Evolutionary conservation across 2,888 invertebrate species (phyloP).

Genomic region (Eurois occulta): DNA sequence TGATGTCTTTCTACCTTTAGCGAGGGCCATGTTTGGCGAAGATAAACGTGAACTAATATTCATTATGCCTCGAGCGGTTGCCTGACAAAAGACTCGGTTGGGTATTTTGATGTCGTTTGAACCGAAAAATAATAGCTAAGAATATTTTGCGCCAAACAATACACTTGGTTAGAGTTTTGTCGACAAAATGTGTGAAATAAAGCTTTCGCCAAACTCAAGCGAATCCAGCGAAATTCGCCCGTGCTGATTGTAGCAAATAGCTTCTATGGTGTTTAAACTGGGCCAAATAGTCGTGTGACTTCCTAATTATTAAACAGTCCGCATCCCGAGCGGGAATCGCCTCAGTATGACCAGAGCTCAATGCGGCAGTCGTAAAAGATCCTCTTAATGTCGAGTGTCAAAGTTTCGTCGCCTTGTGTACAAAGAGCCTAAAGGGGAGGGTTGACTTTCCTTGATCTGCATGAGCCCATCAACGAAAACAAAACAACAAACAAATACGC

Average conservation of each 20-base stretch:
- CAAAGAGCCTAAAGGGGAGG: slow-evolving; percentile 24
- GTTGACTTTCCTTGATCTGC: slow-evolving; percentile 56
- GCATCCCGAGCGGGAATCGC: no score
- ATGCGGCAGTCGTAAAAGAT: slow-evolving; percentile 16
- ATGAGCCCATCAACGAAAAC: slow-evolving; percentile 58
- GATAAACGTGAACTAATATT: slow-evolving; percentile 54
- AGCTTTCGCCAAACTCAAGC: not conserved
- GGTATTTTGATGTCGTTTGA: slow-evolving; percentile 40
- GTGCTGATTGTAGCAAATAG: not conserved
- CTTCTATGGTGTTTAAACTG: not conserved
- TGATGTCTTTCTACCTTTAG: slow-evolving; percentile 22
- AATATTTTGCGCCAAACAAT: slow-evolving; percentile 12
- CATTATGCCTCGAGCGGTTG: slow-evolving; percentile 35
- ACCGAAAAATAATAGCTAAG: slow-evolving; percentile 22
- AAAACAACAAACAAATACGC: slow-evolving; percentile 64
- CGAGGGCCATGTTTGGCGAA: slow-evolving; percentile 20
- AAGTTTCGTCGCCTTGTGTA: slow-evolving; percentile 41
- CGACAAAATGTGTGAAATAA: slow-evolving; percentile 34
- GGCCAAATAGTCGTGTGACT: not conserved
- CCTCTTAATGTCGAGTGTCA: slow-evolving; percentile 31
- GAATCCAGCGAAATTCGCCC: not conserved
- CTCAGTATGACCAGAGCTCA: not conserved
- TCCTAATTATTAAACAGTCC: not conserved
- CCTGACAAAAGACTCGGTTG: slow-evolving; percentile 34
- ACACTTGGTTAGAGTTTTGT: slow-evolving; percentile 15